Percentiles rank a stretch among this genome's conserved stretches.
phyloP scores from a whole-genome alignment of 1,140 invertebrate genomes.

The Hycleus phaleratus region DNA sequence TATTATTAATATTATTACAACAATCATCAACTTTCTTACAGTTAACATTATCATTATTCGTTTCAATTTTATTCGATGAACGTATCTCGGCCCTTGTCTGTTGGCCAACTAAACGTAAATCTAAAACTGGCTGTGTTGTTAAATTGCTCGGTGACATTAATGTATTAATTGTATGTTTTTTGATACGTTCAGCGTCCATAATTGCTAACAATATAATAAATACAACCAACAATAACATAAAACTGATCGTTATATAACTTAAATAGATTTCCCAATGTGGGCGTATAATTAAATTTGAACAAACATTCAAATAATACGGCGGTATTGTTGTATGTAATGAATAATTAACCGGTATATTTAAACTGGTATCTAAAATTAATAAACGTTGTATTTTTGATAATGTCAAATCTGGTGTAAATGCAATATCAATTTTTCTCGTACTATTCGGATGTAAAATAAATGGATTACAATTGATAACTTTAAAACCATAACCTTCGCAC shows the following conservation, averaged over 20 bases:
- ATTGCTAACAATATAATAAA: conserved; percentile 62
- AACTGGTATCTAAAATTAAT: conserved; percentile 52
- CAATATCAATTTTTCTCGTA: conserved; percentile 80
- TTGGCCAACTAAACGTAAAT: conserved; percentile 44
- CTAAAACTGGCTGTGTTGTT: conserved; percentile 49
- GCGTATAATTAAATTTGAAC: conserved; percentile 61
- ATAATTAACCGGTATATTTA: conserved; percentile 58
- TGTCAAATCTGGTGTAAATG: conserved; percentile 90
- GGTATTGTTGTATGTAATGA: conserved; percentile 75
- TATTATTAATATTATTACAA: conserved; percentile 15
- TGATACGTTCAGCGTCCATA: conserved; percentile 66
- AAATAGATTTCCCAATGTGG: conserved; percentile 72
- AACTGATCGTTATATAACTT: conserved; percentile 57
- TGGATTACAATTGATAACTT: conserved; percentile 65
- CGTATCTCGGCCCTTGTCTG: conserved; percentile 34
- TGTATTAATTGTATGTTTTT: conserved; percentile 41
- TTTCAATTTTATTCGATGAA: conserved; percentile 20
- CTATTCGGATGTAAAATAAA: conserved; percentile 76
- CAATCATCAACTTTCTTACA: background rate
- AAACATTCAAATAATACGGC: conserved; percentile 62
- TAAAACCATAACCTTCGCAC: conserved; percentile 80
- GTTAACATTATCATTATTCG: conserved; percentile 16
- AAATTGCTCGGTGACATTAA: conserved; percentile 38
- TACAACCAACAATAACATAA: conserved; percentile 57
- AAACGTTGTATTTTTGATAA: conserved; percentile 66